Percentiles rank a stretch among this genome's conserved stretches.
Conservation (phyloP, 2,113 vertebrate genomes). For the Notothenia coriiceps region DNA sequence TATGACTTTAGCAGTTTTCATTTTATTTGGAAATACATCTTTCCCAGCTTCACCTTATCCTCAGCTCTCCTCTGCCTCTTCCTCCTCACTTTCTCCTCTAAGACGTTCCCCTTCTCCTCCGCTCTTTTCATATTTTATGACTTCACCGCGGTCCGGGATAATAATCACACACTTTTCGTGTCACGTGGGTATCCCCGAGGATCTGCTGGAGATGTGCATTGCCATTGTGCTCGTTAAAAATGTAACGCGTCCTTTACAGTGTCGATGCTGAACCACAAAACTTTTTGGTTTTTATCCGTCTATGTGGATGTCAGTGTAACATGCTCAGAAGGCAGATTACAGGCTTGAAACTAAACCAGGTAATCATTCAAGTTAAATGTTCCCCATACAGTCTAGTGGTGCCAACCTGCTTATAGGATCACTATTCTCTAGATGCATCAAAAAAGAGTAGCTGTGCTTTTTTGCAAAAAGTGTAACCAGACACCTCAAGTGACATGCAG, state of each 20-base stretch:
- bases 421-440: neutral
- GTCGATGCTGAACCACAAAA: conserved; percentile 53
- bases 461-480: no score
- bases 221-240: conserved; percentile 62
- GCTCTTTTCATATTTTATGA: conserved; percentile 73
- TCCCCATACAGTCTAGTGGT: neutral
- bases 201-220: conserved; percentile 41
- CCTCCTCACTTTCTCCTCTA: conserved; percentile 7
- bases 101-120: conserved; percentile 7
- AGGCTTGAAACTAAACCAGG: neutral
- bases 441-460: no score
- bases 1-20: no score
- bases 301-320: neutral
- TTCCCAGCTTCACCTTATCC: neutral
- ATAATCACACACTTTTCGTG: conserved; percentile 60
- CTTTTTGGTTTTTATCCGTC: neutral
- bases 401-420: neutral
- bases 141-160: conserved; percentile 44
- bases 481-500: no score
- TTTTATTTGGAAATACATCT: neutral
- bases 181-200: conserved; percentile 50
- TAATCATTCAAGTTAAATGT: neutral
- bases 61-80: neutral
- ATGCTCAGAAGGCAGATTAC: neutral
- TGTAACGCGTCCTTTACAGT: conserved; percentile 61